Conservation (phyloP, 2,888 invertebrate genomes). For the Parthenolecanium corni region DNA sequence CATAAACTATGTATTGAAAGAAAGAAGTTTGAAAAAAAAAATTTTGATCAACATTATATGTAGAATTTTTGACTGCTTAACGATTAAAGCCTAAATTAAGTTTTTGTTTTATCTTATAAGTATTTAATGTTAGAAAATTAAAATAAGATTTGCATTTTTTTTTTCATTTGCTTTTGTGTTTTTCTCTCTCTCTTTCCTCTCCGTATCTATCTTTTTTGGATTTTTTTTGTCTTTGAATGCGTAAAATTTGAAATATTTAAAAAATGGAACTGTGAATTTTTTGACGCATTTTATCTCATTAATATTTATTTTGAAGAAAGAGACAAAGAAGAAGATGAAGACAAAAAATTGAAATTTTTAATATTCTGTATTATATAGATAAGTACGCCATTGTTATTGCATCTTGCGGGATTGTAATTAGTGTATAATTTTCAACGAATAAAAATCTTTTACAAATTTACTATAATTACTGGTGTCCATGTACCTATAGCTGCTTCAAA, state of each 20-base stretch:
- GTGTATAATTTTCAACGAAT: slow-evolving; percentile 26
- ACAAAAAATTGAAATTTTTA: background rate
- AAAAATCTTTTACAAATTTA: slow-evolving; percentile 25
- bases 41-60: background rate
- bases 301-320: slow-evolving; percentile 19
- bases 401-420: slow-evolving; percentile 25
- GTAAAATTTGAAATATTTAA: slow-evolving; percentile 2
- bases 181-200: background rate
- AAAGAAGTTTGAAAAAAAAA: background rate
- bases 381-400: slow-evolving; percentile 24
- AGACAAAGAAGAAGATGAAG: background rate
- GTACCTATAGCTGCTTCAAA: no score
- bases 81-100: background rate
- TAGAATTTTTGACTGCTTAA: slow-evolving; percentile 25
- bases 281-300: slow-evolving; percentile 24
- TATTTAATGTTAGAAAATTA: slow-evolving; percentile 3
- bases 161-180: slow-evolving; percentile 10
- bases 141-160: slow-evolving; percentile 15
- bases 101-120: background rate
- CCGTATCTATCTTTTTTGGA: background rate
- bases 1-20: no score
- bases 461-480: background rate
- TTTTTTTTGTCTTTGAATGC: slow-evolving; percentile 14
- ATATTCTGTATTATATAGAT: slow-evolving; percentile 18
- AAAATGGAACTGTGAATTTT: slow-evolving; percentile 24